These are phyloP conservation scores for Galaxias olidus DNA, from an alignment of 2,797 vertebrate genomes.

Conservation along the genomic window DNA sequence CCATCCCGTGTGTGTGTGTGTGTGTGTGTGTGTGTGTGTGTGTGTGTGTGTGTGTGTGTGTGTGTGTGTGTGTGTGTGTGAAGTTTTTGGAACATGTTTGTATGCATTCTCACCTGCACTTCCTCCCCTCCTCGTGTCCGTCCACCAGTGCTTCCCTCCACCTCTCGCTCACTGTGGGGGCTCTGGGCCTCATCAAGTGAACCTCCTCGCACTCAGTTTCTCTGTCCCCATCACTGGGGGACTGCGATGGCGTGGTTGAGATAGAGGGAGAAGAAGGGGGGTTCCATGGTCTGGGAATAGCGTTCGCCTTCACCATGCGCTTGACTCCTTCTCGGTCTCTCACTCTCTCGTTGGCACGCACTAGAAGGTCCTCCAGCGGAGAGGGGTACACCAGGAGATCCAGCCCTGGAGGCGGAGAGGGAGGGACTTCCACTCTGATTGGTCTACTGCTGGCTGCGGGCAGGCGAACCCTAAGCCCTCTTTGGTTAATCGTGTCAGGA, in stretches of 20 bases:
- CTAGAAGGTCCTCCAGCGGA: conserved; percentile 62
- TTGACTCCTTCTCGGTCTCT: conserved; percentile 39
- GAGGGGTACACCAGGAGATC: conserved; percentile 26
- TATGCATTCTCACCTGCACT: conserved; percentile 60
- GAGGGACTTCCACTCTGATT: neutral
- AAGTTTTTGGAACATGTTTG: neutral
- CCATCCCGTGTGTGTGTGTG: too few species aligned
- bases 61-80: too few species aligned
- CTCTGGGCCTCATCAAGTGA: conserved; percentile 44
- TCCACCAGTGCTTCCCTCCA: conserved; percentile 73
- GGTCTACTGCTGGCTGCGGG: neutral
- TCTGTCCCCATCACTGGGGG: conserved; percentile 51
- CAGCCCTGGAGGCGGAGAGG: conserved; percentile 4
- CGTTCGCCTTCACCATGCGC: conserved; percentile 26
- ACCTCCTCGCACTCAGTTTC: conserved; percentile 57
- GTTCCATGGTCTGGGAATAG: conserved; percentile 6
- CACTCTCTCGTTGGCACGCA: conserved; percentile 62
- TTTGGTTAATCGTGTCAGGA: conserved; percentile 44
- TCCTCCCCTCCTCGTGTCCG: conserved; percentile 61
- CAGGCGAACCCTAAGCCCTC: neutral
- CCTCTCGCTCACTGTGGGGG: conserved; percentile 46
- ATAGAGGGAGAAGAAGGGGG: conserved; percentile 34
- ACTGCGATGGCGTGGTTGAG: conserved; percentile 46
- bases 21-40: too few species aligned
- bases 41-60: too few species aligned